Conservation (phyloP, 2,113 vertebrate genomes). For the Prionailurus viverrinus region DNA sequence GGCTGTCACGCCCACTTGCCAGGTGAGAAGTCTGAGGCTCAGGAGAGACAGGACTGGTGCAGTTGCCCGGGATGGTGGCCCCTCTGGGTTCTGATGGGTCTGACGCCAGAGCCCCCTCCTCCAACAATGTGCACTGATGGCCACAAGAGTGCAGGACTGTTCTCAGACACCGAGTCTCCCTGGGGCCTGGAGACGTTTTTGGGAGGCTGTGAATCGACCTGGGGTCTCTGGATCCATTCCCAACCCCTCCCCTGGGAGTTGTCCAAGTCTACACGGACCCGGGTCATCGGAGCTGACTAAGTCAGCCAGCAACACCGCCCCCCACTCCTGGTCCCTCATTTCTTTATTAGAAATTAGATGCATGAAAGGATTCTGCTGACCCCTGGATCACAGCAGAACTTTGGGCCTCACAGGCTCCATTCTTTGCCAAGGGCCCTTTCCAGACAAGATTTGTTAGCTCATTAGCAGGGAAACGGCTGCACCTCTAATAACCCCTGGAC, state of each 20-base stretch:
- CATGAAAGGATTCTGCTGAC: conserved; percentile 22
- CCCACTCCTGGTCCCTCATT: neutral
- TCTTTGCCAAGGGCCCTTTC: neutral
- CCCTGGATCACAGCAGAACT: neutral
- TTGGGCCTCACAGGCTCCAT: neutral
- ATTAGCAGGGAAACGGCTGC: neutral
- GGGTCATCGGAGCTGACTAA: neutral
- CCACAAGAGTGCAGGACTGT: neutral
- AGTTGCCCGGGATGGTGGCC: neutral
- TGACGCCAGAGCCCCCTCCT: neutral
- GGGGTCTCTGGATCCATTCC: neutral
- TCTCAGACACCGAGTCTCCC: neutral
- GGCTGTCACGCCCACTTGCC: too few species aligned
- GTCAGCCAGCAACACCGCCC: neutral
- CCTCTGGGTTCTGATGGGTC: too few species aligned
- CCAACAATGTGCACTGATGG: neutral
- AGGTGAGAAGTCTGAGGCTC: neutral
- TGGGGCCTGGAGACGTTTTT: neutral
- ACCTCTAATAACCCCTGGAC: neutral
- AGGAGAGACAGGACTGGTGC: neutral
- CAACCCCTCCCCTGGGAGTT: neutral
- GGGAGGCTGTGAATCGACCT: neutral
- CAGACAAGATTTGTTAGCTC: conserved; percentile 16
- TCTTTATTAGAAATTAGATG: neutral
- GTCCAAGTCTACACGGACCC: neutral